Base-by-base conservation (phyloP, 1,140 invertebrate species). In the Holotrichia oblita region DNA sequence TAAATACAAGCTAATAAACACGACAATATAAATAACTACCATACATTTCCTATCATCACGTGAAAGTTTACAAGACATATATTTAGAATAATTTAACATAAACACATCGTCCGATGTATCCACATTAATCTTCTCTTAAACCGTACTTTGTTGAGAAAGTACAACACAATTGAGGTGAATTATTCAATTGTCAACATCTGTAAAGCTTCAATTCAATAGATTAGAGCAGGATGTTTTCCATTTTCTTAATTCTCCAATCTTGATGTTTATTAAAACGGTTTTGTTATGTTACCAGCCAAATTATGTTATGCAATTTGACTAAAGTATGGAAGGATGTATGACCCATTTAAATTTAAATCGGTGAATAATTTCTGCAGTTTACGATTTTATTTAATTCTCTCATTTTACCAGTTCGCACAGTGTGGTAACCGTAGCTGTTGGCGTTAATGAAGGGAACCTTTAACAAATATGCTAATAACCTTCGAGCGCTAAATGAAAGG, bases 121-220 rank as follows among this genome's bases (percentile, higher is more conserved):
- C 48, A 55, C 12, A 55, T 55, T 55, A 55, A 55, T 55, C 48
- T 17, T 17, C n/a, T 17, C 17, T 55, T 55, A 55, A 17, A 14
- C 14, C 3, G 48, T 17, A 55, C 48, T 55, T 55, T 55, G 48
- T 55, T 17, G 48, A 55, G 48, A 55, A 55, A 55, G 14, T 55
- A 14, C 17, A 55, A 55, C 14, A 55, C 48, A 55, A 55, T 55
- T 55, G 48, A 55, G 17, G 17, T 55, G 48, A 55, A 55, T 55
- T 55, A 55, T 55, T 55, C 48, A 55, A 55, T 55, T 55, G 48
- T 14, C 48, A n/a, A 55, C 48, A 55, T 55, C 14, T 55, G 48
- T 6, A 55, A 55, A 17, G 17, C 48, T 55, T 55, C 14, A 55
- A 55, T 55, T 55, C 14, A 55, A 55, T 55, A 55, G 48, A 14